Conservation (phyloP, 2,113 vertebrate genomes). For the Myiopsitta monachus region DNA sequence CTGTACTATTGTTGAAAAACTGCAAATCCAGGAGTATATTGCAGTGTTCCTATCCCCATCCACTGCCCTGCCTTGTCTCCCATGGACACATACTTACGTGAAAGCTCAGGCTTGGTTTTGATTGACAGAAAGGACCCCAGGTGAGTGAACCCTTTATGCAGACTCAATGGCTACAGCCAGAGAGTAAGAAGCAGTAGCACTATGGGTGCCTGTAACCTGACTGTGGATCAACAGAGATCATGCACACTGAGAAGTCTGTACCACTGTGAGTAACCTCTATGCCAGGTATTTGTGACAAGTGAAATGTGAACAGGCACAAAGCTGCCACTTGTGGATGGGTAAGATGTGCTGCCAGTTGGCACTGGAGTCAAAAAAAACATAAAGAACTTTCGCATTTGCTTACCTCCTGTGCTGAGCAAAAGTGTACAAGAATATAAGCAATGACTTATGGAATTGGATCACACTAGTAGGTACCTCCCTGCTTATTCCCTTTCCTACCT, state of each 20-base stretch:
- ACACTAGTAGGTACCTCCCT: background rate
- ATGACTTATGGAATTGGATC: background rate
- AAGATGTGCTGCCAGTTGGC: background rate
- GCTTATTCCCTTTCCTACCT: background rate
- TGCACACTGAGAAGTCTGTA: background rate
- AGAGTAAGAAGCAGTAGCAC: background rate
- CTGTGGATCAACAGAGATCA: background rate
- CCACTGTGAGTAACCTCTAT: background rate
- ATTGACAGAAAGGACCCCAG: background rate
- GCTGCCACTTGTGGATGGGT: background rate
- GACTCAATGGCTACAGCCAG: background rate
- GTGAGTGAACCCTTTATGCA: too few relatives aligned
- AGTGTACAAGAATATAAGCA: background rate
- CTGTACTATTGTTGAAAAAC: background rate
- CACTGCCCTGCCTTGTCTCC: background rate
- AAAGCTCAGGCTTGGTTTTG: background rate
- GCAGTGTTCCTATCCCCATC: background rate
- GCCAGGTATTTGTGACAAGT: background rate
- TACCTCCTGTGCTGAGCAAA: background rate
- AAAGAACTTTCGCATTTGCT: too few relatives aligned
- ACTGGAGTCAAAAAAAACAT: background rate
- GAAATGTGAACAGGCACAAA: background rate
- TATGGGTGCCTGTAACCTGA: background rate
- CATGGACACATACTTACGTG: accelerated
- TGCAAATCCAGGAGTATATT: background rate